These are phyloP conservation scores for Actinia tenebrosa DNA, from an alignment of 64 coral and sea anemone species.

Conservation along the genomic window DNA sequence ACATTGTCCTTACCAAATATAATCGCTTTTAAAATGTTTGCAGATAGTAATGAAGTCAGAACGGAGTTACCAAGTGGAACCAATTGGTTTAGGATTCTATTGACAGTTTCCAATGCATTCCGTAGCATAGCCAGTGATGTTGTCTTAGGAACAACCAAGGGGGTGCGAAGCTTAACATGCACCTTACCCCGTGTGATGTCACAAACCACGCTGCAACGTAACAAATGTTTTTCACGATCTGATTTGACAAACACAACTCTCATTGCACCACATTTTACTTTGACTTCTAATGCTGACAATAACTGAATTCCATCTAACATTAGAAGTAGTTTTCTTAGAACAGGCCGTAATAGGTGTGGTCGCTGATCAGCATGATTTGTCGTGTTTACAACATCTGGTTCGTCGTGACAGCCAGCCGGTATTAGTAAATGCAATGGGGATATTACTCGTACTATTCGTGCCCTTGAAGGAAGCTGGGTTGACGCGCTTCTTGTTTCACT, in stretches of 20 bases:
- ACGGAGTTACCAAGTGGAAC: not conserved
- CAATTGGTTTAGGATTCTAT: not conserved
- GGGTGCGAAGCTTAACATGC: slow-evolving; percentile 17
- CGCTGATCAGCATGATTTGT: not conserved
- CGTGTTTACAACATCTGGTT: not conserved
- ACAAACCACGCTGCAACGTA: slow-evolving; percentile 10
- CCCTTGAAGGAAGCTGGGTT: not conserved
- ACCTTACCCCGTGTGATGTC: slow-evolving; percentile 17
- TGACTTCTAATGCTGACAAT: not conserved
- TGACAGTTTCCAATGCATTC: not conserved
- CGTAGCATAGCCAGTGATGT: not conserved
- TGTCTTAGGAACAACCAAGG: not conserved
- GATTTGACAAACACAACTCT: not conserved
- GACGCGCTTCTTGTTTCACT: not conserved
- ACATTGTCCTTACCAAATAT: not conserved
- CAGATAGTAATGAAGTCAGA: not conserved
- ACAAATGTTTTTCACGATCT: not conserved
- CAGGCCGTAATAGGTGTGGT: not conserved
- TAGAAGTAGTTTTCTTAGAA: not conserved
- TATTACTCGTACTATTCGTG: not conserved
- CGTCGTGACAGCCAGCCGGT: not conserved
- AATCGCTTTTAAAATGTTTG: not conserved
- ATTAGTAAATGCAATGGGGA: not conserved
- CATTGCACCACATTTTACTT: not conserved
- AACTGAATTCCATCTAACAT: not conserved